Evolutionary conservation across 2,797 vertebrate genomes (phyloP).

Genomic region (Aeoliscus strigatus): DNA sequence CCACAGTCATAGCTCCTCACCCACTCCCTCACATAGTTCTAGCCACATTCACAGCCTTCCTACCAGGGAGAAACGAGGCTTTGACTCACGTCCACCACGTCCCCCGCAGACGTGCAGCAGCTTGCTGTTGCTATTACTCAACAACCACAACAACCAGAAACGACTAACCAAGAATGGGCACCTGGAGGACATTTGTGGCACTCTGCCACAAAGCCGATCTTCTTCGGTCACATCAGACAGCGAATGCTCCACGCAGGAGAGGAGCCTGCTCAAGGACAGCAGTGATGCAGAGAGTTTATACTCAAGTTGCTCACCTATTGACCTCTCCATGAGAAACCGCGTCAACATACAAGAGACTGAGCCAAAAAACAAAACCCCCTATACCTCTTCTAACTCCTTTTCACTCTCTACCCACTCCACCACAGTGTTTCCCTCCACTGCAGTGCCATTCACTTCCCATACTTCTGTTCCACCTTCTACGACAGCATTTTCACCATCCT

Average conservation of each 20-base stretch:
- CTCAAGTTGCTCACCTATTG: conserved; percentile 94
- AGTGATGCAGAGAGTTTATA: conserved; percentile 93
- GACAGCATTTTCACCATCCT: conserved; percentile 45
- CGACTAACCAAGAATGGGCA: conserved; percentile 82
- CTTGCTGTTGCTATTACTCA: conserved; percentile 91
- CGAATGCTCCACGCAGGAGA: conserved; percentile 90
- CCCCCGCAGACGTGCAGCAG: conserved; percentile 90
- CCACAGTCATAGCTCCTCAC: conserved; percentile 65
- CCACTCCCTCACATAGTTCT: conserved; percentile 53
- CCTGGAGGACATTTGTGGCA: conserved; percentile 77
- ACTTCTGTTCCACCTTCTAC: conserved; percentile 47
- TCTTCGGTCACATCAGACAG: conserved; percentile 85
- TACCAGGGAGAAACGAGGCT: conserved; percentile 79
- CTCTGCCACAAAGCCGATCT: conserved; percentile 82
- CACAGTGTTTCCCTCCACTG: conserved; percentile 43
- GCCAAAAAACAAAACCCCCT: conserved; percentile 62
- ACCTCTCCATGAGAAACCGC: conserved; percentile 91
- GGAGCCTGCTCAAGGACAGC: conserved; percentile 90
- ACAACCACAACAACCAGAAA: conserved; percentile 90
- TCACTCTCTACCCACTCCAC: conserved; percentile 62
- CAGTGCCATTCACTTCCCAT: conserved; percentile 63
- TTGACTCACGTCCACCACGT: conserved; percentile 80
- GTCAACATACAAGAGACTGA: conserved; percentile 73
- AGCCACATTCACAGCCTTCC: conserved; percentile 70
- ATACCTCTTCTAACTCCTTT: conserved; percentile 56